Conservation (phyloP, 2,113 vertebrate genomes). For the Notarius quadriscutis region DNA sequence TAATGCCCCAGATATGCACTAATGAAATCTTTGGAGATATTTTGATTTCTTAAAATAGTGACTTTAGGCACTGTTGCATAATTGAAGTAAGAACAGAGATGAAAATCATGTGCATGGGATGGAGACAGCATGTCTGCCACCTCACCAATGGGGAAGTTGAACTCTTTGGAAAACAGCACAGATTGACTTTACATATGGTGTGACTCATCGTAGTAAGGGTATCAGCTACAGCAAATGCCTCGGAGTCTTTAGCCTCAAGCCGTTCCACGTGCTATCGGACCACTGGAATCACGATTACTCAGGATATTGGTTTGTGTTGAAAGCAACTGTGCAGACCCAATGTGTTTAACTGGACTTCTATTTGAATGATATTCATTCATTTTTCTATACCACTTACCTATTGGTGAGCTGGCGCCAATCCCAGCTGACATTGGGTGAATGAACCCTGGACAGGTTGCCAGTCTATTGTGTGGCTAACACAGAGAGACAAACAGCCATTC, state of each 20-base stretch:
- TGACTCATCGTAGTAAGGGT: not conserved
- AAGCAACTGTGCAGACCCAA: not conserved
- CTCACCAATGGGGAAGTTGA: not conserved
- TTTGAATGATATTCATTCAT: no score
- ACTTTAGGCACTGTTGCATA: not conserved
- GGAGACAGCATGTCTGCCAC: slow-evolving; percentile 2
- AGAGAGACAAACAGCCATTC: no score
- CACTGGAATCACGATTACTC: not conserved
- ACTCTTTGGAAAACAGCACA: not conserved
- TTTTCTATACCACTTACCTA: no score
- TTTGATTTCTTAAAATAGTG: not conserved
- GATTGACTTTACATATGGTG: slow-evolving; percentile 22
- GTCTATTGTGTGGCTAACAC: no score
- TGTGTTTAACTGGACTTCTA: not conserved
- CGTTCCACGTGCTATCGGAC: not conserved
- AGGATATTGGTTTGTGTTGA: not conserved
- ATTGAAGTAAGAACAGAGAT: not conserved
- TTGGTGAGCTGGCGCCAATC: no score
- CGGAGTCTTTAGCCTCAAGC: not conserved
- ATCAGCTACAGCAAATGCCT: not conserved
- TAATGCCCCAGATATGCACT: not conserved
- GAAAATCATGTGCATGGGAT: not conserved
- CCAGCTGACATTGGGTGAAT: no score
- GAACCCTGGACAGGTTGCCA: no score
- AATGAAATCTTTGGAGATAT: not conserved